These are phyloP conservation scores for Rhodinocichla rosea DNA, from an alignment of 2,113 vertebrate genomes.

Conservation along the genomic window DNA sequence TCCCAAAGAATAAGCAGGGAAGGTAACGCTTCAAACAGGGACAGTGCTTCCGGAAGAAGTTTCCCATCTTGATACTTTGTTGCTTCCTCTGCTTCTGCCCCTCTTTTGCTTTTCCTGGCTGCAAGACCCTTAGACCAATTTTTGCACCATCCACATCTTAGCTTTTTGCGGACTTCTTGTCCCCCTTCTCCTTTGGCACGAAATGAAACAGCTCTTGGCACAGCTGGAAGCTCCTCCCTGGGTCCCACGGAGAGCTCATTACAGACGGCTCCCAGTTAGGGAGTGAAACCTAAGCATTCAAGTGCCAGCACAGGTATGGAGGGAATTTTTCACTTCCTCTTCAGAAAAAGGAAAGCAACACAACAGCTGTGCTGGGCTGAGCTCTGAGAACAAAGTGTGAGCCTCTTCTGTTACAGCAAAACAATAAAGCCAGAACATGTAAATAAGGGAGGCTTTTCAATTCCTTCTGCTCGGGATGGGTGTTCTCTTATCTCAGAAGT, in stretches of 20 bases:
- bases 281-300: slow-evolving; percentile 17
- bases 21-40: slow-evolving; percentile 23
- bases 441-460: not conserved
- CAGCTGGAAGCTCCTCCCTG: not conserved
- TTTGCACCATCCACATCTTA: not conserved
- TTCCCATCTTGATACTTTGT: slow-evolving; percentile 65
- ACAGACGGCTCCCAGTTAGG: not conserved
- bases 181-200: not conserved
- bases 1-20: slow-evolving; percentile 32
- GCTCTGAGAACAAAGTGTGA: not conserved
- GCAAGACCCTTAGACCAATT: not conserved
- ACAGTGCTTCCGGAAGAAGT: slow-evolving; percentile 56
- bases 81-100: not conserved
- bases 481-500: not conserved
- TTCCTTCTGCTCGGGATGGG: not conserved
- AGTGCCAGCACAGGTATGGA: not conserved
- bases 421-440: not conserved
- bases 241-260: not conserved
- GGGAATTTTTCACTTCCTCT: slow-evolving; percentile 49
- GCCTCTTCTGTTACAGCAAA: not conserved
- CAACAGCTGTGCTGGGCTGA: not conserved
- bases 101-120: not conserved
- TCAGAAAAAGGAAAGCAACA: slow-evolving; percentile 23
- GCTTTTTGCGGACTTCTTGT: not conserved
- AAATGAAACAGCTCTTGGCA: not conserved